Conservation (phyloP, 2,113 vertebrate species). For the Galemys pyrenaicus region DNA sequence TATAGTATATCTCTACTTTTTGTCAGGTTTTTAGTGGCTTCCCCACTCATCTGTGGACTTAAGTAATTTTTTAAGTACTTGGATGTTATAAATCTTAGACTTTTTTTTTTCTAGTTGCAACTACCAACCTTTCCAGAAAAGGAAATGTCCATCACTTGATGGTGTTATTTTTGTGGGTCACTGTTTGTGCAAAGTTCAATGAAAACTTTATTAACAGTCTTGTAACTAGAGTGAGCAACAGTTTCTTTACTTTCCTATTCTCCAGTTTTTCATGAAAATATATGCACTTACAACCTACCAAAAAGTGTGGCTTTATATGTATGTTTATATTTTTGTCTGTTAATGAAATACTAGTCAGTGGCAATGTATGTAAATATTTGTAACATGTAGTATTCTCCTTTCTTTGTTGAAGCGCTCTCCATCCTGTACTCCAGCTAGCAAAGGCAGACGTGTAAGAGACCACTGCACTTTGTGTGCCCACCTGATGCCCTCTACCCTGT, state of each 20-base stretch:
- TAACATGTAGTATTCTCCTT: slow-evolving; percentile 88
- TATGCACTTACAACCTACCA: slow-evolving; percentile 28
- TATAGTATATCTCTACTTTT: too few relatives aligned
- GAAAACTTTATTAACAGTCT: not conserved
- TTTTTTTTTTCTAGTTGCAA: not conserved
- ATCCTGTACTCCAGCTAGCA: slow-evolving; percentile 95
- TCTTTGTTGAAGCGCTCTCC: slow-evolving; percentile 95
- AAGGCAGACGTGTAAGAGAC: slow-evolving; percentile 99
- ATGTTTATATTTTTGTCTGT: slow-evolving; percentile 66
- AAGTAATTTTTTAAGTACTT: not conserved
- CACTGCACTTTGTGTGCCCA: not conserved
- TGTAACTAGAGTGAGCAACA: slow-evolving; percentile 11
- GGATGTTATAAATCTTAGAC: not conserved
- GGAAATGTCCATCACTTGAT: not conserved
- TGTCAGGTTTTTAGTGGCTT: not conserved
- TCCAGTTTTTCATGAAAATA: slow-evolving; percentile 30
- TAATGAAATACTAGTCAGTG: not conserved
- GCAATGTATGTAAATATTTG: slow-evolving; percentile 76
- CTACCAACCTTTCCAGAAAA: not conserved
- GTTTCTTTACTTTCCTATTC: slow-evolving; percentile 37
- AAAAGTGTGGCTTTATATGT: slow-evolving; percentile 45
- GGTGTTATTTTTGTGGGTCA: not conserved
- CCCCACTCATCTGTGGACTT: not conserved
- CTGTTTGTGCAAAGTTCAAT: not conserved
- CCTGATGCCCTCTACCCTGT: not conserved